Evolutionary conservation across 30 jellyfish, hydroid and myxozoan genomes (phyloP).

Genomic region (Aurelia coerulea): DNA sequence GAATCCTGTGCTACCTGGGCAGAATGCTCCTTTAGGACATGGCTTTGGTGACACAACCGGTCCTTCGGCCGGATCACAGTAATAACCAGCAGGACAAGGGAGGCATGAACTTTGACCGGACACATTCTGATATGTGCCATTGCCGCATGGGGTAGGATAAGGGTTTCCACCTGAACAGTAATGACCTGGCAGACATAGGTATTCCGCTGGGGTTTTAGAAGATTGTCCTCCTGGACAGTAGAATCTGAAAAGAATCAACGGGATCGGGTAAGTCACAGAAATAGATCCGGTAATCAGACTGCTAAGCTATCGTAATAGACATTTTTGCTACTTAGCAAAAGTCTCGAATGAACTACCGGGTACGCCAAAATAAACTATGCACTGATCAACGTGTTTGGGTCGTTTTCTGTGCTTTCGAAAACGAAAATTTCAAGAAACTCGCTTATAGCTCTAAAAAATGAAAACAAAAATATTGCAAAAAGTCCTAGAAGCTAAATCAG

Average conservation of each 20-base stretch:
- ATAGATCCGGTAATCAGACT: too few species aligned
- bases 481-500: too few species aligned
- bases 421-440: too few species aligned
- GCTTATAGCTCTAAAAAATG: too few species aligned
- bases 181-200: conserved; percentile 87
- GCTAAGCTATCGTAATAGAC: too few species aligned
- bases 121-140: conserved; percentile 90
- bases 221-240: conserved; percentile 97
- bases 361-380: too few species aligned
- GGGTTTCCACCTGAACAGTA: conserved; percentile 82
- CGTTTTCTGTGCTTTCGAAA: too few species aligned
- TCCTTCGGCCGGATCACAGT: conserved; percentile 97
- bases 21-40: conserved; percentile 89
- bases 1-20: conserved; percentile 76
- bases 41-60: conserved; percentile 84
- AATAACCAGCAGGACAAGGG: conserved; percentile 90
- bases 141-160: conserved; percentile 78
- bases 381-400: too few species aligned
- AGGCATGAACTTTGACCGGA: conserved; percentile 84
- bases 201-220: conserved; percentile 76
- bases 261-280: too few species aligned
- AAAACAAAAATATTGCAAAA: too few species aligned
- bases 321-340: too few species aligned
- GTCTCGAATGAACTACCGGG: too few species aligned
- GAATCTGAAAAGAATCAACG: conserved; percentile 40